Evolutionary conservation across 1,140 invertebrate genomes (phyloP), one percentile per base, ranked within the genome.

Genomic region (Chrysomallon squamiferum): DNA sequence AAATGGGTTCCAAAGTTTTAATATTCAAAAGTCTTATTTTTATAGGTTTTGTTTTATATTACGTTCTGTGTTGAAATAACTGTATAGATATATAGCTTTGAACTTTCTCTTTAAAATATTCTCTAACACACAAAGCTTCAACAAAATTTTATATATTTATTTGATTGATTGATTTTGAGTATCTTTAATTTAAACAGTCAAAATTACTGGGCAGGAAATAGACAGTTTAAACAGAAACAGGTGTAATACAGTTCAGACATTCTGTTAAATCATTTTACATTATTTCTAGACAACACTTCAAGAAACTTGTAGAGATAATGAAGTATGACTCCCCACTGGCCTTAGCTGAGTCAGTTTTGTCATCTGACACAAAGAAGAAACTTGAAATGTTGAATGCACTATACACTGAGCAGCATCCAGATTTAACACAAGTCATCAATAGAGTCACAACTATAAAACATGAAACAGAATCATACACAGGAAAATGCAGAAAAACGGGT

Each of bases 391-490:
- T 71, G 22, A 50, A 41, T 35, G 54, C 61, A 5, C 67, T 71
- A 32, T 71, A 71, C 38, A 59, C 33, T 33, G 30, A 57, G 33
- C 22, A 64, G 25, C 60, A 67, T 35, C 69, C 65, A 25, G 2
- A 71, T 15, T 45, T 67, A 2, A n/a, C 6, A 27, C 58, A 66
- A 5, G 35, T 43, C 32, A 11, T 66, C 22, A 29, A 3, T 18
- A 25, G 20, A 7, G 9, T 43, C 3, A 30, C 59, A n/a, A 60
- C 38, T 43, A 20, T 59, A 15, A n/a, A 1, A 3, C 11, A 47
- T 25, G 9, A 47, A 20, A 32, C 25, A 29, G 56, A 20, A 22
- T 13, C 22, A 38, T 27, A 33, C 41, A 18, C 20, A 35, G 7
- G 25, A 22, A 43, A 47, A 22, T 32, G 30, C 3, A 3, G 20